These are phyloP conservation scores for Unio delphinus DNA, from an alignment of 2,888 invertebrate genomes.

Conservation along the genomic window DNA sequence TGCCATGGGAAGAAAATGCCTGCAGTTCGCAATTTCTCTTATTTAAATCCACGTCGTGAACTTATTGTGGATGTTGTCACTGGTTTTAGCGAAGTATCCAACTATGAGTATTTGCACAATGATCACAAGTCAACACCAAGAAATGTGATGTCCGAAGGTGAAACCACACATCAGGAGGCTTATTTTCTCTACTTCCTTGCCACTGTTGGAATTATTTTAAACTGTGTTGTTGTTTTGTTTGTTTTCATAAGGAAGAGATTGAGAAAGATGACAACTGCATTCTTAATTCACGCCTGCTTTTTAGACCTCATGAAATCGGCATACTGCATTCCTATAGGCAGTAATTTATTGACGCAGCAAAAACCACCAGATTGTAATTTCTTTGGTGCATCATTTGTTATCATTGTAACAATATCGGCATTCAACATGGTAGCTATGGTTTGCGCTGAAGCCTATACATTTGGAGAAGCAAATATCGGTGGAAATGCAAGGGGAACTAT, in stretches of 20 bases:
- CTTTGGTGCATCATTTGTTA: conserved; percentile 68
- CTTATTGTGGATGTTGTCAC: no score
- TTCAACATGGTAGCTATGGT: conserved; percentile 72
- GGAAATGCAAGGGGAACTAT: conserved; percentile 64
- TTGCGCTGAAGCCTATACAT: conserved; percentile 70
- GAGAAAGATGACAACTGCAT: conserved; percentile 69
- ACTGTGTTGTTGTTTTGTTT: conserved; percentile 61
- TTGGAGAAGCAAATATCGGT: conserved; percentile 67
- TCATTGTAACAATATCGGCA: conserved; percentile 68
- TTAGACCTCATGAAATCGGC: conserved; percentile 67
- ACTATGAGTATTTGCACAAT: conserved; percentile 1
- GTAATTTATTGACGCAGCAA: conserved; percentile 61
- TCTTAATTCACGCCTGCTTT: conserved; percentile 69
- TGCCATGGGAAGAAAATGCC: no score
- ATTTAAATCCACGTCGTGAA: no score
- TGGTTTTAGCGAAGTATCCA: no score
- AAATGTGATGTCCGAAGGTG: conserved; percentile 32
- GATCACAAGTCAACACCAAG: conserved; percentile 16
- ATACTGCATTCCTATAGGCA: conserved; percentile 70
- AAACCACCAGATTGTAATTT: conserved; percentile 64
- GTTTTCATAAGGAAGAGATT: conserved; percentile 59
- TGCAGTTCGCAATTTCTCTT: no score
- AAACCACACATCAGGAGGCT: conserved; percentile 60
- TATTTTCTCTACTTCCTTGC: conserved; percentile 67
- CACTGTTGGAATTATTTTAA: conserved; percentile 64